Conservation (phyloP, 2,113 vertebrate species). For the Pyxicephalus adspersus region DNA sequence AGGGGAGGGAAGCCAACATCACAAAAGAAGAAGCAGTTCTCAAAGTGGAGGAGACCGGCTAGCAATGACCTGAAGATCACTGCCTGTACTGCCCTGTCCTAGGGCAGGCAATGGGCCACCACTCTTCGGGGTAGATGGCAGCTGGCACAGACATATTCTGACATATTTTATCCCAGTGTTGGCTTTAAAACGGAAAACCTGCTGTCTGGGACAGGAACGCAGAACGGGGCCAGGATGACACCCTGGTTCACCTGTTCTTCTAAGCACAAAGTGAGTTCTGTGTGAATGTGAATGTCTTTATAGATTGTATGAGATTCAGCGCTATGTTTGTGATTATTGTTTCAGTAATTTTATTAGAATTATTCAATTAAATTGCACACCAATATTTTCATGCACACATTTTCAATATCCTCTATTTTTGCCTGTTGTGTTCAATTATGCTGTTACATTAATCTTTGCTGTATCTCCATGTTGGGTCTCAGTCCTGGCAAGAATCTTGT, state of each 20-base stretch:
- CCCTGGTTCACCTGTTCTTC: slow-evolving; percentile 55
- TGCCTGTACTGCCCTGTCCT: slow-evolving; percentile 28
- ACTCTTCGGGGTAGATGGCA: slow-evolving; percentile 1
- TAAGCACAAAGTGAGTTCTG: slow-evolving; percentile 44
- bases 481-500: no score
- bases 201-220: background rate
- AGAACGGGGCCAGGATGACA: slow-evolving; percentile 36
- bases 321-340: no score
- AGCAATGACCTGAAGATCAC: slow-evolving; percentile 31
- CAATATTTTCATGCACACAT: no score
- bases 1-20: background rate
- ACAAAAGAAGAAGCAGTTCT: background rate
- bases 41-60: background rate
- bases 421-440: no score
- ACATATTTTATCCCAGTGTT: background rate
- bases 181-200: background rate
- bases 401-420: no score
- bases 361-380: no score
- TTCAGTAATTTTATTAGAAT: no score
- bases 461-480: no score
- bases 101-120: slow-evolving; percentile 26
- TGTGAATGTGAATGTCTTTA: background rate
- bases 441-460: no score
- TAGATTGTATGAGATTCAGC: background rate
- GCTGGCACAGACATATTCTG: background rate